These are phyloP conservation scores for Drosophila navojoa DNA, from an alignment of 1,140 invertebrate species.

Conservation along the genomic window DNA sequence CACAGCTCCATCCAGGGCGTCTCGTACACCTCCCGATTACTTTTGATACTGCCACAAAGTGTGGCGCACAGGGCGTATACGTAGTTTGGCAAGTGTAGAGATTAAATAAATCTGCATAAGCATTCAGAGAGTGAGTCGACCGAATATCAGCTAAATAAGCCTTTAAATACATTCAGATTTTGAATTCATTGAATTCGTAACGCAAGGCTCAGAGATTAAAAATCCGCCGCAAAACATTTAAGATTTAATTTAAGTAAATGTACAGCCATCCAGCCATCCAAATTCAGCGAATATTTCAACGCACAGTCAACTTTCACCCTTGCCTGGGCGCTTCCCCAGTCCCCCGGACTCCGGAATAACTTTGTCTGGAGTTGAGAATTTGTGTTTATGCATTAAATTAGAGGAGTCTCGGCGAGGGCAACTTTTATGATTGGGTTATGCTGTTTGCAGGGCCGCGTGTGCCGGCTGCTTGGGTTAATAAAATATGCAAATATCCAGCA, in stretches of 20 bases:
- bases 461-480: constrained; percentile 76
- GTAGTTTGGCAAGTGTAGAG: constrained; percentile 17
- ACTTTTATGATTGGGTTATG: constrained; percentile 76
- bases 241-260: constrained; percentile 73
- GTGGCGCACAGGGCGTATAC: constrained; percentile 42
- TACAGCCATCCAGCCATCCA: constrained; percentile 1
- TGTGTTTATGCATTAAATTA: constrained; percentile 80
- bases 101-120: not conserved
- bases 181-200: not conserved
- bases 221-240: constrained; percentile 48
- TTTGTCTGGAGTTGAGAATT: constrained; percentile 56
- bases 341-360: constrained; percentile 9
- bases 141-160: not conserved
- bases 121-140: not conserved
- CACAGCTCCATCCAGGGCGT: constrained; percentile 1
- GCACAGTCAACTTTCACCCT: constrained; percentile 21
- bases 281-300: constrained; percentile 47
- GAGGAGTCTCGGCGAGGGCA: constrained; percentile 50
- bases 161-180: not conserved
- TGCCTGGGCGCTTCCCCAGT: constrained; percentile 24
- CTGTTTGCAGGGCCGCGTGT: constrained; percentile 51
- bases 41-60: constrained; percentile 12
- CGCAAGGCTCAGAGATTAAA: constrained; percentile 49
- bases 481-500: constrained; percentile 76
- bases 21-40: constrained; percentile 15